Conservation (phyloP, 2,888 invertebrate genomes). For the Melinopterus prodromus region DNA sequence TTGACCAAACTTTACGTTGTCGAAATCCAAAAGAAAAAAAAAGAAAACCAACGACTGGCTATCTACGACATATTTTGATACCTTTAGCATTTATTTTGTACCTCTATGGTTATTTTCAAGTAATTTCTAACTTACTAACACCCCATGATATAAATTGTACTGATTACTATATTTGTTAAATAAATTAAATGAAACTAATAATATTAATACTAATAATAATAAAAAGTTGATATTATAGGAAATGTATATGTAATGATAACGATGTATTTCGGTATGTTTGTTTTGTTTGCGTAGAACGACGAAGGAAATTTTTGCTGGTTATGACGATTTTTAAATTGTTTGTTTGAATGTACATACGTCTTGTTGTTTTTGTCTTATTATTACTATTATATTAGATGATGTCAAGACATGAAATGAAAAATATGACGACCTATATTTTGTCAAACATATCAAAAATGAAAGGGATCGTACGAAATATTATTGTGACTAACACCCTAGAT, state of each 20-base stretch:
- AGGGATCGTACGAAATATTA: slow-evolving; percentile 28
- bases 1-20: background rate
- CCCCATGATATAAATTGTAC: background rate
- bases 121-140: background rate
- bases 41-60: background rate
- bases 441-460: slow-evolving; percentile 54
- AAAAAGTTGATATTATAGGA: background rate
- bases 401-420: slow-evolving; percentile 11
- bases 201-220: background rate
- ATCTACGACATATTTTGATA: background rate
- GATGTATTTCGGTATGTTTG: background rate
- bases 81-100: background rate
- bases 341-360: background rate
- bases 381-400: slow-evolving; percentile 11
- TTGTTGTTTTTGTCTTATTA: background rate
- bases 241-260: background rate
- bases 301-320: background rate
- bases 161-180: background rate
- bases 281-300: too few relatives aligned
- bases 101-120: background rate
- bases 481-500: slow-evolving; percentile 22
- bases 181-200: background rate
- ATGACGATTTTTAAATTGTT: background rate
- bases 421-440: slow-evolving; percentile 52
- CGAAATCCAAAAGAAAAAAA: background rate